Conservation (phyloP, 1,140 invertebrate species). For the Gonioctena quinquepunctata region DNA sequence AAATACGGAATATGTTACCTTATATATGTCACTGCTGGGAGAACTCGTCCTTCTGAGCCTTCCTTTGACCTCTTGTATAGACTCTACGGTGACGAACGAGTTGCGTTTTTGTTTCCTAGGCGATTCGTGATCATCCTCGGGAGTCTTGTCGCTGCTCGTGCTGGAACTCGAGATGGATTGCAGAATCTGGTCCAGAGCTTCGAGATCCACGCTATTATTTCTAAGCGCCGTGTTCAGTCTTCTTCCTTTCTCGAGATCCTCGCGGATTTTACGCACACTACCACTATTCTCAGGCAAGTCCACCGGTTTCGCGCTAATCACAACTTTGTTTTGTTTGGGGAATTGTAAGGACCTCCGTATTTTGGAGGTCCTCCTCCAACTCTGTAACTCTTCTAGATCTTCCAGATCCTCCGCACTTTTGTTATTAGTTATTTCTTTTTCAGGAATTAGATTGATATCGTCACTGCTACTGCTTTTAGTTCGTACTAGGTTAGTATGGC, state of each 20-base stretch:
- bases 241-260: conserved; percentile 59
- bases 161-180: conserved; percentile 51
- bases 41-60: conserved; percentile 58
- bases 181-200: conserved; percentile 57
- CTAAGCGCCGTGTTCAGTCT: conserved; percentile 57
- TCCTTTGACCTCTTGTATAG: conserved; percentile 62
- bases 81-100: conserved; percentile 64
- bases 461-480: conserved; percentile 58
- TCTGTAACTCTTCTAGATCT: conserved; percentile 47
- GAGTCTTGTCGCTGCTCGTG: conserved; percentile 43
- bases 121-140: conserved; percentile 48
- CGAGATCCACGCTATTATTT: conserved; percentile 58
- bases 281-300: conserved; percentile 60
- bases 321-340: conserved; percentile 52
- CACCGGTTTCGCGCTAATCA: conserved; percentile 51
- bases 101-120: conserved; percentile 53
- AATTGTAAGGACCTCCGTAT: conserved; percentile 66
- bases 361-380: conserved; percentile 64
- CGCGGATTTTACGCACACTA: conserved; percentile 59
- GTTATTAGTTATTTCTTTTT: conserved; percentile 35
- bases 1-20: conserved; percentile 1
- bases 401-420: conserved; percentile 50
- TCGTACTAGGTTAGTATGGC: conserved; percentile 43
- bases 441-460: conserved; percentile 48
- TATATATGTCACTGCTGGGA: conserved; percentile 54